Conservation (phyloP, 2,797 vertebrate genomes). For the Ataeniobius toweri region DNA sequence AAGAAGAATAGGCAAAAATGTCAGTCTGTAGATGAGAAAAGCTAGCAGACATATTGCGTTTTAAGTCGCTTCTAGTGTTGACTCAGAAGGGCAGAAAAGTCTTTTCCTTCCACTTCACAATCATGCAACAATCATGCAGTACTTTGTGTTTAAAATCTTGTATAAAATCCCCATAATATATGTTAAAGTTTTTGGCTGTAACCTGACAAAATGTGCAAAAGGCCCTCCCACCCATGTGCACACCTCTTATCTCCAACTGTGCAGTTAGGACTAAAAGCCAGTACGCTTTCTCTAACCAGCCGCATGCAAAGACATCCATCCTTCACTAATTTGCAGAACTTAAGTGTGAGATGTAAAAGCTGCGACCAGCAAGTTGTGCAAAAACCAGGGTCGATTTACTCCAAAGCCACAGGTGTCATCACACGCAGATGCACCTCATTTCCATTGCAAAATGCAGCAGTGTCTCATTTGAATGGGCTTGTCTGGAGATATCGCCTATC, state of each 20-base stretch:
- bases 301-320: conserved; percentile 46
- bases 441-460: conserved; percentile 63
- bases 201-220: background rate
- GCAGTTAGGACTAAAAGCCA: conserved; percentile 47
- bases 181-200: background rate
- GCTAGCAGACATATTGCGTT: no score
- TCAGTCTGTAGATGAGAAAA: background rate
- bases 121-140: no score
- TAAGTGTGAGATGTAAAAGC: conserved; percentile 55
- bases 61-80: no score
- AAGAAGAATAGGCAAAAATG: background rate
- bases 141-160: no score
- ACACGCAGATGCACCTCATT: conserved; percentile 53
- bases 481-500: conserved; percentile 48
- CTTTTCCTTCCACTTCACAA: background rate
- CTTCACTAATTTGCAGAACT: conserved; percentile 28
- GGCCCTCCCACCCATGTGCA: conserved; percentile 23
- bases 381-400: conserved; percentile 55
- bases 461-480: conserved; percentile 60
- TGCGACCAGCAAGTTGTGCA: conserved; percentile 42
- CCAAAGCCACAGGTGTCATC: conserved; percentile 66
- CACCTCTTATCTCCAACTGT: conserved; percentile 49
- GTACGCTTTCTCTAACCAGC: conserved; percentile 50
- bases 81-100: no score
- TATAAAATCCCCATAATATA: background rate